These are phyloP conservation scores for Choristoneura rosaceana DNA, from an alignment of 2,888 invertebrate species.

Conservation along the genomic window DNA sequence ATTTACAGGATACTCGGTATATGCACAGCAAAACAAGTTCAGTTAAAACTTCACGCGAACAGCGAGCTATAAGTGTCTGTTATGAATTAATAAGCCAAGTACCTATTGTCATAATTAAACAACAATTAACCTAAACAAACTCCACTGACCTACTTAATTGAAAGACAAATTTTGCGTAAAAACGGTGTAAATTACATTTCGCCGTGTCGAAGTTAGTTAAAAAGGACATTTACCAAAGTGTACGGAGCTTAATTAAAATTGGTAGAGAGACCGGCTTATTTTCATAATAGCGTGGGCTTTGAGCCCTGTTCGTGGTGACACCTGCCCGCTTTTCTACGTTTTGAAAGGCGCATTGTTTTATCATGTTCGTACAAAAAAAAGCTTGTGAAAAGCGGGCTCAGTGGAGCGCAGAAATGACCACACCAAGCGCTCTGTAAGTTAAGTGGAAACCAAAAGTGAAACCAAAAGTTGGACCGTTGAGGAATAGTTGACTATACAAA, in stretches of 20 bases:
- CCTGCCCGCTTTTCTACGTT: neutral
- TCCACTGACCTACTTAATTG: conserved; percentile 6
- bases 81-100: neutral
- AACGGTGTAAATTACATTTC: conserved; percentile 22
- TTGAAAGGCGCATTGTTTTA: conserved; percentile 3
- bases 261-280: conserved; percentile 10
- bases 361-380: neutral
- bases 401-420: neutral
- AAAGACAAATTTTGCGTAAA: conserved; percentile 12
- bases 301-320: conserved; percentile 9
- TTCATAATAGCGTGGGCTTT: conserved; percentile 20
- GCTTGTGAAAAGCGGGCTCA: neutral
- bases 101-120: neutral
- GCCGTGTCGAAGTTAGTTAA: conserved; percentile 9
- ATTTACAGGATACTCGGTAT: too few species aligned
- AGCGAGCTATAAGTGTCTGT: neutral
- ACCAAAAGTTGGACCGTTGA: too few species aligned
- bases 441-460: neutral
- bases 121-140: conserved; percentile 13
- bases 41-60: neutral
- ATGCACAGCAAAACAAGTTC: neutral
- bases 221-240: conserved; percentile 9
- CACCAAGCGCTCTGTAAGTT: neutral
- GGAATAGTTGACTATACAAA: too few species aligned
- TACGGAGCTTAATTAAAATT: conserved; percentile 24